Evolutionary conservation across 2,888 invertebrate genomes (phyloP), one percentile per base, ranked within the genome.

Genomic region (Phengaris arion): DNA sequence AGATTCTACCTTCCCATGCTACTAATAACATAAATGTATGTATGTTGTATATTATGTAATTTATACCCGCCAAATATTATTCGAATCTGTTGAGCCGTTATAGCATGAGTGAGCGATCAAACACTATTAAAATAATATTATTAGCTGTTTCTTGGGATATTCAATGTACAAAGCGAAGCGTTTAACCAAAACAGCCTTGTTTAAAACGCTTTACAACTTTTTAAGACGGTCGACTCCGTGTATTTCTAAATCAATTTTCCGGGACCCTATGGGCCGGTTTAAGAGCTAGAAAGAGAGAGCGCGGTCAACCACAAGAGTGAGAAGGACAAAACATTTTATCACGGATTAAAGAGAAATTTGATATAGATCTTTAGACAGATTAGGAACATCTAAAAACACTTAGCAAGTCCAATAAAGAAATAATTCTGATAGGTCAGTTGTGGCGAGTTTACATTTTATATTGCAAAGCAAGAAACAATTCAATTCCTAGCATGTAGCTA

Each of bases 211-310:
- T 35, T 35, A 35, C 35, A 35, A 35, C 35, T 35, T 35, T 35
- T 35, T 35, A 35, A 35, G 35, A 54, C 2, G 7, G 15, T 73
- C 80, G 46, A 78, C 83, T 85, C 84, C 76, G 81, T 12, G 6
- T n/a, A 52, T 69, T 73, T 57, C 74, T 10, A 55, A 81, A 78
- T 81, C 79, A 82, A 79, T 79, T 80, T 79, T 77, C 81, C 77
- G 79, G 79, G 79, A 81, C 84, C 81, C 81, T 81, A 81, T 83
- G 83, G 86, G 82, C 81, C 81, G 80, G 80, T 81, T 81, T 85
- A 83, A 86, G 86, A 85, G 85, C 77, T 81, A 79, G 83, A 85
- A 75, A 75, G 83, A 80, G 85, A 85, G 55, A 45, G 74, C 70
- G 45, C 46, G 77, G 79, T 76, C 77, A 78, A 74, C 74, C 3